Percentiles rank a stretch among this genome's conserved stretches.
phyloP scores from a whole-genome alignment of 1,140 invertebrate species.

The Contarinia nasturtii region DNA sequence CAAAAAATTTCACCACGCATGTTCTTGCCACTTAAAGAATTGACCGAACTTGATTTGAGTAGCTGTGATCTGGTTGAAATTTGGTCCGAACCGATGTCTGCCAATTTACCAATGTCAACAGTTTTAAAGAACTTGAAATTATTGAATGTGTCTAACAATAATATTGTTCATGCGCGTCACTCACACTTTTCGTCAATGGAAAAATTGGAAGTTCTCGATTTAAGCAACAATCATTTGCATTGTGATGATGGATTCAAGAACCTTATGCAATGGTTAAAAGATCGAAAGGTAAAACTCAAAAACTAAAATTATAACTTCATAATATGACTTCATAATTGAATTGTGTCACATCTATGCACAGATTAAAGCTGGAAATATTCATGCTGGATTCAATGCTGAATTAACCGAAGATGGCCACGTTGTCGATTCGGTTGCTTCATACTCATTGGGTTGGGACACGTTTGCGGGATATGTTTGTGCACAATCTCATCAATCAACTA shows the following conservation, averaged over 20 bases:
- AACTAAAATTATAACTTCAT: too few species aligned
- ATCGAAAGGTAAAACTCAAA: constrained; percentile 1
- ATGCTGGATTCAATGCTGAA: background rate
- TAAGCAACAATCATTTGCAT: constrained; percentile 39
- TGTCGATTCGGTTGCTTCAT: background rate
- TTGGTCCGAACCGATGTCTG: constrained; percentile 31
- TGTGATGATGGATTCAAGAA: constrained; percentile 37
- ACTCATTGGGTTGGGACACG: constrained; percentile 11
- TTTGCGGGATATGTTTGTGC: constrained; percentile 18
- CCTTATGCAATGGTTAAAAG: constrained; percentile 32
- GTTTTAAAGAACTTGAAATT: constrained; percentile 21
- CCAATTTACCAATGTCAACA: constrained; percentile 10
- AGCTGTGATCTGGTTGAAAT: constrained; percentile 37
- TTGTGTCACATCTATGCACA: too few species aligned
- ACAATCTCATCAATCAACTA: background rate
- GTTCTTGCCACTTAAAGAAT: constrained; percentile 33
- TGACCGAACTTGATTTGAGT: constrained; percentile 41
- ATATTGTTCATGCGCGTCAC: constrained; percentile 30
- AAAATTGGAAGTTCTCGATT: constrained; percentile 36
- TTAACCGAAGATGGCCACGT: background rate
- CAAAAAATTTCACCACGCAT: constrained; percentile 38
- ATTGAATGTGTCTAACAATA: constrained; percentile 35
- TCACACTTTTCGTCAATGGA: constrained; percentile 33
- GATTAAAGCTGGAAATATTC: constrained; percentile 7
- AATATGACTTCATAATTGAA: too few species aligned